phyloP scores from a whole-genome alignment of 2,797 vertebrate species.

The Erethizon dorsatum region DNA sequence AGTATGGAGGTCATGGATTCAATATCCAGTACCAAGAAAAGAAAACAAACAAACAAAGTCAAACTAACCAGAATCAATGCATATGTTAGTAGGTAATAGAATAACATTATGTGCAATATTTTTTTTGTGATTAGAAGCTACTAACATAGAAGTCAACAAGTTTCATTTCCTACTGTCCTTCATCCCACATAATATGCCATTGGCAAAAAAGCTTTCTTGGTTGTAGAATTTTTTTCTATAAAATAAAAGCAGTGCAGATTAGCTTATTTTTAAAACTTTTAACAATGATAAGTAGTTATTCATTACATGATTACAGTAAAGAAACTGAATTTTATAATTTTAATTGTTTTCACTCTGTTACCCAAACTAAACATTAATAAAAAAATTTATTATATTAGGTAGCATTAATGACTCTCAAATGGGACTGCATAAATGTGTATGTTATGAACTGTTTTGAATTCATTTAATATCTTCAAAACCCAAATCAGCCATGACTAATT shows the following conservation, averaged over 20 bases:
- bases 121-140: not conserved
- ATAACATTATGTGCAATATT: not conserved
- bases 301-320: not conserved
- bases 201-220: not conserved
- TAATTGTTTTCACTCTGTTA: not conserved
- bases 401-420: not conserved
- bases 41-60: not conserved
- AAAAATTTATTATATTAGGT: not conserved
- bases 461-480: not conserved
- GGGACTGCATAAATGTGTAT: not conserved
- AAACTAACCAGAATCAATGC: not conserved
- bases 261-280: not conserved
- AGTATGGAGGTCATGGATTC: not conserved
- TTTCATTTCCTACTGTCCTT: not conserved
- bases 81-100: not conserved
- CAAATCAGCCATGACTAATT: not conserved
- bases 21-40: not conserved
- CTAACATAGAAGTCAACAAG: not conserved
- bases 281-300: not conserved
- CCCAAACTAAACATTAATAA: not conserved
- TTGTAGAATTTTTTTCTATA: not conserved
- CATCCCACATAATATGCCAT: not conserved
- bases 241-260: conserved; percentile 18
- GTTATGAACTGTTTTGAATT: not conserved
- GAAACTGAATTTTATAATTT: not conserved